These are phyloP conservation scores for Sesamia inferens DNA, from an alignment of 2,888 invertebrate genomes.

Conservation along the genomic window DNA sequence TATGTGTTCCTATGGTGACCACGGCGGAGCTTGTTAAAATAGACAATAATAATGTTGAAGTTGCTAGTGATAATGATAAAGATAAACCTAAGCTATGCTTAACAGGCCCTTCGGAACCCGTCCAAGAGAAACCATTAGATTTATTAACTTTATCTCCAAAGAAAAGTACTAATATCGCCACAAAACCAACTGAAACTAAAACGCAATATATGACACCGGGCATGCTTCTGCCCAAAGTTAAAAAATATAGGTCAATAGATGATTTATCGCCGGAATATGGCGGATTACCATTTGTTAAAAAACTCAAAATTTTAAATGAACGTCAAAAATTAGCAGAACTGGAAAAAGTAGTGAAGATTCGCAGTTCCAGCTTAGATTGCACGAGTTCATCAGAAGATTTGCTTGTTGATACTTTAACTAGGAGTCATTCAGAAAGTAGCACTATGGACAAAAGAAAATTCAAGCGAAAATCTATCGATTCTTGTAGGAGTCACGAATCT, in stretches of 20 bases:
- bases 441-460: conserved; percentile 92
- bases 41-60: conserved; percentile 86
- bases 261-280: conserved; percentile 96
- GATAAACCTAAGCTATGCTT: conserved; percentile 84
- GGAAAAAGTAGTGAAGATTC: conserved; percentile 93
- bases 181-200: conserved; percentile 74
- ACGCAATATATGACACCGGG: conserved; percentile 66
- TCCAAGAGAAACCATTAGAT: conserved; percentile 86
- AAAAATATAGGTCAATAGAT: conserved; percentile 95
- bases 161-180: conserved; percentile 66
- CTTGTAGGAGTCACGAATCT: conserved; percentile 85
- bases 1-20: conserved; percentile 81
- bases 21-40: conserved; percentile 87
- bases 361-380: conserved; percentile 95
- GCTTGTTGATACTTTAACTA: conserved; percentile 91
- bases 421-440: conserved; percentile 95
- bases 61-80: conserved; percentile 79
- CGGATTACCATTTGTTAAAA: conserved; percentile 96
- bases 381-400: conserved; percentile 91
- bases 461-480: conserved; percentile 84
- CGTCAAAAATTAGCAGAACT: conserved; percentile 95
- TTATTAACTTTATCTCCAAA: conserved; percentile 84
- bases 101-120: conserved; percentile 85
- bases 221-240: conserved; percentile 85
- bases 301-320: conserved; percentile 96